Percentiles rank a stretch among this genome's conserved stretches.
Evolutionary conservation across 2,797 vertebrate species (phyloP).

Genomic region (Hippopotamyrus pictus): DNA sequence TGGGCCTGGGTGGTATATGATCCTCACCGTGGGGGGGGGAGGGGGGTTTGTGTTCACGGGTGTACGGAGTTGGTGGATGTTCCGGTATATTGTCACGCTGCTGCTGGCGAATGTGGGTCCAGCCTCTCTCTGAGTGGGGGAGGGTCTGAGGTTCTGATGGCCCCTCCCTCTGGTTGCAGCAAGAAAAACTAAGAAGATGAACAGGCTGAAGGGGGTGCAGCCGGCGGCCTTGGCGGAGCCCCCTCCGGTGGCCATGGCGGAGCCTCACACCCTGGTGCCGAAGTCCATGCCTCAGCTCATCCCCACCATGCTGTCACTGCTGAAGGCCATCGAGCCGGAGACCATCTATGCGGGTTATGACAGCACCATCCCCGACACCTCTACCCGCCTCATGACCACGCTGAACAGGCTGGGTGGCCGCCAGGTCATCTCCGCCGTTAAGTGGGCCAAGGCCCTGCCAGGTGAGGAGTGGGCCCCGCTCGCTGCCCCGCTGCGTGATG

Average conservation of each 20-base stretch:
- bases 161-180: conserved; percentile 54
- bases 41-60: background rate
- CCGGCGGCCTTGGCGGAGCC: conserved; percentile 48
- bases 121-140: background rate
- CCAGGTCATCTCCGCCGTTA: conserved; percentile 89
- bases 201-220: conserved; percentile 76
- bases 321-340: conserved; percentile 94
- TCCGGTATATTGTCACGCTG: background rate
- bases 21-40: background rate
- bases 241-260: conserved; percentile 36
- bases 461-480: conserved; percentile 54
- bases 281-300: conserved; percentile 85
- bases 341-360: conserved; percentile 90
- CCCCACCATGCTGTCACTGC: conserved; percentile 84
- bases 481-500: background rate
- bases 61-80: background rate
- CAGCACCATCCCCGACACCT: conserved; percentile 78
- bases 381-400: conserved; percentile 84
- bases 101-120: background rate
- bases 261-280: conserved; percentile 68
- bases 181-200: conserved; percentile 88
- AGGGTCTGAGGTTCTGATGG: background rate
- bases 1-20: background rate
- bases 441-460: conserved; percentile 97
- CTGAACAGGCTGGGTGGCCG: conserved; percentile 92